Base-by-base conservation (phyloP, 2,888 invertebrate species). In the Rotaria magnacalcarata region DNA sequence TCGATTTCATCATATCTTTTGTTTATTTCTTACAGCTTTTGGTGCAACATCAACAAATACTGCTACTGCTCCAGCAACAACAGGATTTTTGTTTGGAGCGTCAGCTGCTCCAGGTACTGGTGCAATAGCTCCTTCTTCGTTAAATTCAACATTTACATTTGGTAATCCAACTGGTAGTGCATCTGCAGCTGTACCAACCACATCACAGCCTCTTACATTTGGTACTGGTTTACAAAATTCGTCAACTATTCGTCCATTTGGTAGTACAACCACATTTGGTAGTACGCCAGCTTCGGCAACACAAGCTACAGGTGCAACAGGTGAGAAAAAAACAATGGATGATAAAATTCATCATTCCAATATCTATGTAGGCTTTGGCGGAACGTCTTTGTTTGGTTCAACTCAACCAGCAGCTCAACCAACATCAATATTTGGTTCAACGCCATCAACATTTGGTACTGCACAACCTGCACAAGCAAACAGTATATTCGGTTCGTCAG, bases 151-250 rank as follows among this genome's bases (percentile, higher is more conserved):
- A 21, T 75, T 85, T 80, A 60, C 85, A 60, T 87, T 87, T 60
- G 87, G 87, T 54, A 87, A 84, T 24, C 21, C 58, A 24, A 67
- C 67, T 67, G 75, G 6, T 56, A 75, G 24, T 87, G 58, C 43
- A 34, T 85, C 84, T 43, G 52, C 84, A 80, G 75, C 58, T 5
- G 5, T 87, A 41, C 60, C 87, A 6, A 86, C 87, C 52, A 91
- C 92, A 56, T 91, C 91, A 67, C 67, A 67, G 34, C 67, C 67
- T 7, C 67, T 67, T 67, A 34, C 67, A 67, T 67, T 67, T 34
- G 67, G 67, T 67, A 67, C 34, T 34, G 67, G 67, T 19, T 67
- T 67, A 67, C 67, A 34, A 34, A 67, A 6, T 16, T 41, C 67
- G 8, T 3, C 67, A 19, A 34, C 67, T 19, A 67, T 67, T 67